These are phyloP conservation scores for Tubiluchus corallicola DNA, from an alignment of 2,888 invertebrate genomes.

Conservation along the genomic window DNA sequence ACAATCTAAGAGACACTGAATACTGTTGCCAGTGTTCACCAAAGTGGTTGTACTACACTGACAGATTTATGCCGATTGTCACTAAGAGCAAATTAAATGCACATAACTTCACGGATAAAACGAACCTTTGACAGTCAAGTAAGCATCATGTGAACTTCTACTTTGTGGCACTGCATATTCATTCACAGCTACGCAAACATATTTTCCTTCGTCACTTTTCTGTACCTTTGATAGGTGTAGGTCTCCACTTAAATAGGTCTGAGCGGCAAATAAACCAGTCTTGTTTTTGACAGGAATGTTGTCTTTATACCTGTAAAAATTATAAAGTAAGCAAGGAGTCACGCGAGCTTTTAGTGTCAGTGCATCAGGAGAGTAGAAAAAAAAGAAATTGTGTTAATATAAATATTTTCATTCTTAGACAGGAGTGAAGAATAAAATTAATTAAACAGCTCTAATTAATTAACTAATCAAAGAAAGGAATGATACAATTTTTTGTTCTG, in stretches of 20 bases:
- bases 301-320: background rate
- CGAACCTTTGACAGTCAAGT: background rate
- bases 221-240: background rate
- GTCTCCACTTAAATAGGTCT: background rate
- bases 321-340: too few relatives aligned
- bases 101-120: too few relatives aligned
- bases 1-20: too few relatives aligned
- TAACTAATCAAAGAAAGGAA: too few relatives aligned
- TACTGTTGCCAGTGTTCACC: slow-evolving; percentile 1
- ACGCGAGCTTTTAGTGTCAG: too few relatives aligned
- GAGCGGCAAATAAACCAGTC: background rate
- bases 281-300: background rate
- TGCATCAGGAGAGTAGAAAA: too few relatives aligned
- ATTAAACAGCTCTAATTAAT: too few relatives aligned
- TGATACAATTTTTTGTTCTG: too few relatives aligned
- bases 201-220: background rate
- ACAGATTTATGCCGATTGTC: too few relatives aligned
- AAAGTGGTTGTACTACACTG: too few relatives aligned
- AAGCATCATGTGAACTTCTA: background rate
- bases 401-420: background rate
- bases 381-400: background rate
- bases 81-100: too few relatives aligned
- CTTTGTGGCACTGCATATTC: background rate
- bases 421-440: too few relatives aligned
- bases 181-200: background rate